phyloP scores from a whole-genome alignment of 2,797 vertebrate species.

The Adrianichthys oophorus region DNA sequence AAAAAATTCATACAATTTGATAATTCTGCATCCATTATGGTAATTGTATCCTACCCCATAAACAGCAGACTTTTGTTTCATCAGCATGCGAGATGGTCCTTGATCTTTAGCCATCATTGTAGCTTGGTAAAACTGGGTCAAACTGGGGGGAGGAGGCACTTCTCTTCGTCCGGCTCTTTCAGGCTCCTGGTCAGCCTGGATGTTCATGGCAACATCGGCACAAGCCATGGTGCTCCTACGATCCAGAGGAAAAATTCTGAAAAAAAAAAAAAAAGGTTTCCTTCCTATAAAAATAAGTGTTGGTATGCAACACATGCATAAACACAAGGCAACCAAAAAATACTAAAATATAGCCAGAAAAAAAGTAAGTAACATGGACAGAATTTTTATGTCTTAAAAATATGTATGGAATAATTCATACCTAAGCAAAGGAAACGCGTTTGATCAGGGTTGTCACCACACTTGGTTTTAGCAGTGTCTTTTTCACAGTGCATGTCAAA shows the following conservation, averaged over 20 bases:
- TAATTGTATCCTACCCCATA: conserved; percentile 67
- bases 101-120: conserved; percentile 11
- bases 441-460: conserved; percentile 44
- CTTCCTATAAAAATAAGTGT: no score
- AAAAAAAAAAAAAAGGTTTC: background rate
- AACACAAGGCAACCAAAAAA: background rate
- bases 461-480: conserved; percentile 16
- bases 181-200: conserved; percentile 14
- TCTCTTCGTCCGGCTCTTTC: background rate
- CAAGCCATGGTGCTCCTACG: conserved; percentile 64
- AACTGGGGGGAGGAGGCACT: background rate
- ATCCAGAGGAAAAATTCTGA: conserved; percentile 4
- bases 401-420: background rate
- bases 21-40: background rate
- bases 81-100: conserved; percentile 50
- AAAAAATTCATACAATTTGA: background rate
- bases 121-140: conserved; percentile 55
- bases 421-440: background rate
- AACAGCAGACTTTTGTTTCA: conserved; percentile 66
- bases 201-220: conserved; percentile 59
- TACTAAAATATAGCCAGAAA: background rate
- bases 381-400: background rate
- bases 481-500: conserved; percentile 7
- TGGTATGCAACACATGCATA: background rate
- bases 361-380: no score